Conservation (phyloP, 2,113 vertebrate species). For the Notothenia rossii region DNA sequence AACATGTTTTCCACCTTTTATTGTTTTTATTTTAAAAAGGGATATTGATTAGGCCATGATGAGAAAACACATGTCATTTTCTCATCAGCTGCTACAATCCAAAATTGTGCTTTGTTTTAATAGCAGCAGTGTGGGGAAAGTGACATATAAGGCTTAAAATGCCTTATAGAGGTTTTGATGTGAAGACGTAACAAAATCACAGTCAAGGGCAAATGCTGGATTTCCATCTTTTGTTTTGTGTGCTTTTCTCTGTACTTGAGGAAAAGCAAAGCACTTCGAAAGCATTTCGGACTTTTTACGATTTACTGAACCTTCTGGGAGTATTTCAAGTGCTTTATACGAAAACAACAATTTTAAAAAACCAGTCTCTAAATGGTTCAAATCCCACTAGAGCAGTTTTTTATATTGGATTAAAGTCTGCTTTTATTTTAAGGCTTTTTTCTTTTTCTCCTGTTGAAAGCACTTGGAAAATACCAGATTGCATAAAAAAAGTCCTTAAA, state of each 20-base stretch:
- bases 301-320: background rate
- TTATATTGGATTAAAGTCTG: too few relatives aligned
- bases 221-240: background rate
- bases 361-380: background rate
- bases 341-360: background rate
- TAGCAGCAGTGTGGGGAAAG: too few relatives aligned
- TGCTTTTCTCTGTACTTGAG: background rate
- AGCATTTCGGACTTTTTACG: too few relatives aligned
- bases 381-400: too few relatives aligned
- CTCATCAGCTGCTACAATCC: background rate
- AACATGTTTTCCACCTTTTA: constrained; percentile 13
- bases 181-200: background rate
- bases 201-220: background rate
- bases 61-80: background rate
- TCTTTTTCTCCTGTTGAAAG: too few relatives aligned
- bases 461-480: background rate
- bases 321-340: background rate
- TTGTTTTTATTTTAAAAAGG: constrained; percentile 3
- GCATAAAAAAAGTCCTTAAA: background rate
- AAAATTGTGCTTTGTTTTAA: background rate
- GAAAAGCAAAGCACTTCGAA: too few relatives aligned
- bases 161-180: background rate
- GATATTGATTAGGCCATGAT: background rate
- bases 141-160: background rate
- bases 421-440: too few relatives aligned